Base-by-base conservation (phyloP, 2,113 vertebrate species). In the Bubo bubo region DNA sequence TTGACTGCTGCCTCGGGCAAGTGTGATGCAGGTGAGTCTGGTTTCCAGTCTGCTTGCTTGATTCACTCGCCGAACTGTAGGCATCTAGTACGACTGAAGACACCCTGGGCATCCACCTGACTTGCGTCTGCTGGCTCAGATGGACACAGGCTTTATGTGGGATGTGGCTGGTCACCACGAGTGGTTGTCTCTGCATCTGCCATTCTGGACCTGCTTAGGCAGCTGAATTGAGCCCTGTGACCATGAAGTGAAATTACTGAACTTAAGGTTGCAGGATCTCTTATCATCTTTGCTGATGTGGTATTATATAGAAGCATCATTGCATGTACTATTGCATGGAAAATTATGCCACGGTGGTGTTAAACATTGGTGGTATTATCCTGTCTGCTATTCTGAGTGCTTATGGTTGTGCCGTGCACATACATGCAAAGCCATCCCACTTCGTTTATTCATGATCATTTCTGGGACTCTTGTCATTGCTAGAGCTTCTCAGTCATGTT, bases 11-110 rank as follows among this genome's bases (percentile, higher is more conserved):
- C 98, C 67, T 99, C 99, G 1, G 99, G 99, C 58, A 98, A 97
- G 82, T 99, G 99, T 91, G 99, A 99, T 71, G 98, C 99, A 68
- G 99, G 99, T 99, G 85, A 96, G 98, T 95, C 73, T 89, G 90
- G 32, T 7, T 49, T 19, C 21, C 50, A 32, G 20, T 3, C 8
- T 16, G 41, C 26, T 47, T 30, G 60, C 59, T 91, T 75, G 64
- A 4, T 7, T 27, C n/a, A 16, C 50, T 58, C 23, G 49, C 30
- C 26, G 45, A 10, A 2, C 56, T 70, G 50, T 3, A 11, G 63
- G 21, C 6, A 4, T 17, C 22, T 28, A 24, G 34, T 4, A 3
- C 15, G 43, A 8, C 0, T 73, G 47, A 35, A 2, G 71, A 14
- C 64, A 16, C 1, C 16, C 35, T 71, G 75, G 19, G 39, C 39